Base-by-base conservation (phyloP, 2,797 vertebrate species). In the Propithecus deckenii region DNA sequence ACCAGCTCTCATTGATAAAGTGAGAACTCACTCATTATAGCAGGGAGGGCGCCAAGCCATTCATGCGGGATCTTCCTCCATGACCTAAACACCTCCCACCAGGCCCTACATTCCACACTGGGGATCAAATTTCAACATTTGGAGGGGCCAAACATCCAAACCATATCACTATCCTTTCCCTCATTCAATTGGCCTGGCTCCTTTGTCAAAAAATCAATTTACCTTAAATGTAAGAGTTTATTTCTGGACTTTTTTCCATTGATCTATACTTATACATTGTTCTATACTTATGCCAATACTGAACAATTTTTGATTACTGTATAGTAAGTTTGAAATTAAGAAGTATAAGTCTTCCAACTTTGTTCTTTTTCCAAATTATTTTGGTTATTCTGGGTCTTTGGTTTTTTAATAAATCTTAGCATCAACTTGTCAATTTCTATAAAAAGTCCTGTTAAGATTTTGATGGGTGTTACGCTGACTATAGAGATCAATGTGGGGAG, bases 331-430 rank as follows among this genome's bases (percentile, higher is more conserved):
- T 63, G 22, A 84, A 87, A 92, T 13, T 79, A 2, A 38, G 6
- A 92, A 41, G 3, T 20, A 0, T 43, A 81, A 78, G 22, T 55
- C 81, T 12, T 96, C n/a, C 23, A 86, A 46, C 20, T 85, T 90
- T 79, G n/a, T 61, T 84, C 57, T 86, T 85, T 90, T 87, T 88
- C 67, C 55, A 91, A 93, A 63, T 25, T 55, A 46, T 46, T 79
- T 90, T 74, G 14, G 25, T 25, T 84, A 20, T 55, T 79, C 81
- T 74, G 5, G n/a, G 2, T 38, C 59, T 43, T 90, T 78, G 23
- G 4, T 52, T 78, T 90, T 38, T 25, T n/a, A 32, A 67, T 78
- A 69, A 80, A 65, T 46, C 79, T 90, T 74, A 89, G 9, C 4
- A 20, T 69, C 23, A 95, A 5, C 15, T 83, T 92, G 18, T 88